phyloP scores from a whole-genome alignment of 1,140 invertebrate genomes.

The Aphaenogaster ashmeadi region DNA sequence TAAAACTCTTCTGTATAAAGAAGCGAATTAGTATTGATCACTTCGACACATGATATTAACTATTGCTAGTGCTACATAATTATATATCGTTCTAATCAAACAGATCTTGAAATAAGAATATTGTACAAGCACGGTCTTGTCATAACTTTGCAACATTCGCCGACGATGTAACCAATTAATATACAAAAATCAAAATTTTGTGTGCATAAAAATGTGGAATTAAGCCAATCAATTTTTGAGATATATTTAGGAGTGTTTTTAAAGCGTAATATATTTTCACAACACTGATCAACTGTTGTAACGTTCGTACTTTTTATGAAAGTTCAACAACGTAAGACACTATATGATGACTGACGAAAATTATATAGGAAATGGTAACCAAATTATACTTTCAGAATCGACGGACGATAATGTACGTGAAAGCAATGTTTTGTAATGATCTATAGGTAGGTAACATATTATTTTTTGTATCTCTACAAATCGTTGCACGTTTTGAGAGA shows the following conservation, averaged over 20 bases:
- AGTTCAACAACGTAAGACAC: constrained; percentile 2
- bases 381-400: constrained; percentile 36
- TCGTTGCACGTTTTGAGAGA: constrained; percentile 42
- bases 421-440: constrained; percentile 56
- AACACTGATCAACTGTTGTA: constrained; percentile 12
- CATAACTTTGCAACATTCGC: constrained; percentile 40
- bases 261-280: constrained; percentile 43
- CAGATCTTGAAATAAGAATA: constrained; percentile 28
- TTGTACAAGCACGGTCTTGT: constrained; percentile 2
- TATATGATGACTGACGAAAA: background rate
- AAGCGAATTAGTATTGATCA: constrained; percentile 20
- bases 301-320: constrained; percentile 36
- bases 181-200: constrained; percentile 35
- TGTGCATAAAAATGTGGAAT: background rate
- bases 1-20: constrained; percentile 22
- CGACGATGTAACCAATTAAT: constrained; percentile 50
- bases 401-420: constrained; percentile 5
- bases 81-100: constrained; percentile 33
- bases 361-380: constrained; percentile 15
- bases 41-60: constrained; percentile 5
- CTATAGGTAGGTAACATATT: constrained; percentile 48
- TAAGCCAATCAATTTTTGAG: constrained; percentile 43
- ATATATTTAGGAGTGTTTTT: constrained; percentile 40
- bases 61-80: constrained; percentile 20
- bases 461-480: constrained; percentile 53